Percentiles rank a stretch among this genome's conserved stretches.
Evolutionary conservation across 92 coral and sea anemone genomes (phyloP).

Genomic region (Phymanthus crucifer): DNA sequence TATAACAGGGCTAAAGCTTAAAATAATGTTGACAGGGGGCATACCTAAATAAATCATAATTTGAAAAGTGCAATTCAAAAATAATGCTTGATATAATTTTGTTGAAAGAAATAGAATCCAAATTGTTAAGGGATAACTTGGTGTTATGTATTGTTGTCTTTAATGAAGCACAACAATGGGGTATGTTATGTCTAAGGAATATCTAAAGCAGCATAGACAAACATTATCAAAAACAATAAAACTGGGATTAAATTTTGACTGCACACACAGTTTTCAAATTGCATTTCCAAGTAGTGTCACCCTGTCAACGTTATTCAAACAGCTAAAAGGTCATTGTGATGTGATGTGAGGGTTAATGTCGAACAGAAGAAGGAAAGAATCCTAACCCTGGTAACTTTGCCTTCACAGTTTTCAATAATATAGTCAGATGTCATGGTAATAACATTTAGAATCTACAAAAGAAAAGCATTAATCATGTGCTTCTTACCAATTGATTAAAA

Average conservation of each 20-base stretch:
- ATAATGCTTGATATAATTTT: too few relatives aligned
- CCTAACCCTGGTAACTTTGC: slow-evolving; percentile 73
- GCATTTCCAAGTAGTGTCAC: not conserved
- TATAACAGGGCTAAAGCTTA: not conserved
- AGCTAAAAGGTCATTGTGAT: not conserved
- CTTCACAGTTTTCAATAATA: slow-evolving; percentile 62
- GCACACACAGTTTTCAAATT: not conserved
- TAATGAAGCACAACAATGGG: not conserved
- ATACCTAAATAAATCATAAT: too few relatives aligned
- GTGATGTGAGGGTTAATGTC: slow-evolving; percentile 1
- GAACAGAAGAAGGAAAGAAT: slow-evolving; percentile 9
- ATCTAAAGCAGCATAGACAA: too few relatives aligned
- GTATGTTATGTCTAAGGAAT: not conserved
- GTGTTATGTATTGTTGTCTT: too few relatives aligned
- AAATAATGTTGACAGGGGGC: not conserved
- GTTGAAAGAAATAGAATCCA: too few relatives aligned
- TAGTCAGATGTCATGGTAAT: slow-evolving; percentile 64
- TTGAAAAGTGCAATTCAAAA: too few relatives aligned
- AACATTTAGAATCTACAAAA: slow-evolving; percentile 61
- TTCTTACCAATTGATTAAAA: not conserved
- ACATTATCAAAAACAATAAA: not conserved
- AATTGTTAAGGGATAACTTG: too few relatives aligned
- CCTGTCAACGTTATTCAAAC: not conserved
- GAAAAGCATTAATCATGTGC: slow-evolving; percentile 25
- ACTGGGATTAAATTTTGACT: not conserved